phyloP scores from a whole-genome alignment of 2,113 vertebrate genomes.

The Triplophysa dalaica region DNA sequence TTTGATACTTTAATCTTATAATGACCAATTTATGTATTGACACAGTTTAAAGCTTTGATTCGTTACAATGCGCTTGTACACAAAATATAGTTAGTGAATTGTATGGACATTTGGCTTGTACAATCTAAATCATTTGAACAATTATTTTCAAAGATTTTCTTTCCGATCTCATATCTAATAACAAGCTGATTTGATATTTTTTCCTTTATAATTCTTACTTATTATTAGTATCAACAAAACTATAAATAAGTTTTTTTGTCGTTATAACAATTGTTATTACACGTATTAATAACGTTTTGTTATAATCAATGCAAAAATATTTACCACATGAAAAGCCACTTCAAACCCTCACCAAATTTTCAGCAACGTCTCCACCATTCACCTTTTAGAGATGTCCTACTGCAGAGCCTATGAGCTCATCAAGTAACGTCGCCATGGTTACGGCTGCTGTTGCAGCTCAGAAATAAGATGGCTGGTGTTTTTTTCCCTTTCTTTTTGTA shows the following conservation, averaged over 20 bases:
- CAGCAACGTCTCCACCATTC: conserved; percentile 31
- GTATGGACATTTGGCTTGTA: not conserved
- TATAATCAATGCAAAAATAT: not conserved
- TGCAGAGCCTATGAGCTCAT: conserved; percentile 78
- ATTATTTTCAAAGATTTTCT: too few species aligned
- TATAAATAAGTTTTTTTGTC: not conserved
- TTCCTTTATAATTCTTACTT: not conserved
- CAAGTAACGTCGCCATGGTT: conserved; percentile 75
- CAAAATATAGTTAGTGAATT: not conserved
- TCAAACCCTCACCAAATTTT: conserved; percentile 13
- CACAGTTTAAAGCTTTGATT: not conserved
- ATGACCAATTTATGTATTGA: not conserved
- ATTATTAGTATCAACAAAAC: not conserved
- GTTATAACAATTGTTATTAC: not conserved
- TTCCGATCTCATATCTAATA: not conserved
- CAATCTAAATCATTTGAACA: not conserved
- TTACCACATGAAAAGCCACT: not conserved
- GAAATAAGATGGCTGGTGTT: conserved; percentile 75
- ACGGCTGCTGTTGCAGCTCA: conserved; percentile 76
- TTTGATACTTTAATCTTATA: not conserved
- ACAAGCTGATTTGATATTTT: not conserved
- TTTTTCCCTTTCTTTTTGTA: conserved; percentile 61
- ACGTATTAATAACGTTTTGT: too few species aligned
- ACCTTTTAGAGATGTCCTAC: conserved; percentile 68
- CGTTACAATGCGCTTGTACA: not conserved